Evolutionary conservation across 2,888 invertebrate genomes (phyloP), one percentile per base, ranked within the genome.

Genomic region (Andrena bicolor): DNA sequence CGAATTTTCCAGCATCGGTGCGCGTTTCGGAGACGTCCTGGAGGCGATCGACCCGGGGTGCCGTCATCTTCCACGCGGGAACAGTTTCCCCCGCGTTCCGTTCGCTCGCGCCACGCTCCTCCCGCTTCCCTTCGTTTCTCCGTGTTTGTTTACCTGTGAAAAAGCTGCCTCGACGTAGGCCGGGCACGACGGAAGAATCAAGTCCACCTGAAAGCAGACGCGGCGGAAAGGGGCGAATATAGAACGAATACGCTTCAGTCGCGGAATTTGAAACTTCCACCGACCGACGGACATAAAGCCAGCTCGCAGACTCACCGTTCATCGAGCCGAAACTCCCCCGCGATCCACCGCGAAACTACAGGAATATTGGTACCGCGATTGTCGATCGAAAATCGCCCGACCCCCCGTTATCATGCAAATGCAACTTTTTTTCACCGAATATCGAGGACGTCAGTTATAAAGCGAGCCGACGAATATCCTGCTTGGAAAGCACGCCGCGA

Each of bases 181-280:
- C 80, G 82, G 73, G 81, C 69, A 51, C 80, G 72, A 41, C 78
- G 79, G 66, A 86, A 84, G 73, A 86, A 86, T 90, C 90, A 90
- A 70, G 90, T 86, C 90, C 90, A 90, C 82, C 90, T 90, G 86
- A 76, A 90, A 90, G 61, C 86, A 88, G 35, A 87, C 26, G 60
- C 58, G 41, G 13, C 8, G 66, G 28, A 74, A 65, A 51, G 30
- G 41, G 61, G 10, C 51, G 41, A 78, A 68, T 26, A 75, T 68
- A 53, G 75, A 68, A 66, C 53, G 66, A 48, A 28, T 28, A 35
- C 70, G 30, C 26, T 30, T 26, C 2, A 23, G 16, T 28, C 23
- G 58, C 13, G 66, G 7, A n/a, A 26, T 26, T 49, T 20, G 28
- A 2, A 13, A 53, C 23, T 30, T 68, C 20, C 6, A 32, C 28